phyloP scores from a whole-genome alignment of 2,888 invertebrate species.

The Caenorhabditis becei region DNA sequence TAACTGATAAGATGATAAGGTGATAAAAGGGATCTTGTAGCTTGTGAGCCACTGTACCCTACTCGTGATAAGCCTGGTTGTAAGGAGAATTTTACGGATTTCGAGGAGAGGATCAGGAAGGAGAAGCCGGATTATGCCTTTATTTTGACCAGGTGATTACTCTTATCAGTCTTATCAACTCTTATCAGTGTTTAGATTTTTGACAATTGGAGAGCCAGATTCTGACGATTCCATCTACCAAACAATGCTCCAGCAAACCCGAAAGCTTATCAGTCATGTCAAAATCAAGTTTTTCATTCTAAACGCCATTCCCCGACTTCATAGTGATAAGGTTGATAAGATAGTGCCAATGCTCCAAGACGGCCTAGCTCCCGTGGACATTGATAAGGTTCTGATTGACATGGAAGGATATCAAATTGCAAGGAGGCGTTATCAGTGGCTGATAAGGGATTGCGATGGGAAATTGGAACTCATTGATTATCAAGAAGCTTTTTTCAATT shows the following conservation, averaged over 20 bases:
- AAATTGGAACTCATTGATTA: constrained; percentile 29
- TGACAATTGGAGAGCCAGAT: constrained; percentile 17
- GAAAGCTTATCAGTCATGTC: neutral
- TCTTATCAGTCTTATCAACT: neutral
- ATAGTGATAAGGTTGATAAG: constrained; percentile 8
- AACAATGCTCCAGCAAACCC: constrained; percentile 20
- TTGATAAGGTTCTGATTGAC: constrained; percentile 19
- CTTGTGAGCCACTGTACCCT: constrained; percentile 21
- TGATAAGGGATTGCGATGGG: constrained; percentile 12
- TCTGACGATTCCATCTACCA: constrained; percentile 18
- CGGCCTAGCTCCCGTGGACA: neutral
- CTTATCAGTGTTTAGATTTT: constrained; percentile 17
- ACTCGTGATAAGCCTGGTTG: neutral
- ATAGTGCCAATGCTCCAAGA: constrained; percentile 18
- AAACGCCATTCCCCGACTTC: constrained; percentile 16
- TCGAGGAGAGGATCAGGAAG: constrained; percentile 1
- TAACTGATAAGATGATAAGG: neutral
- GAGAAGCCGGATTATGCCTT: constrained; percentile 29
- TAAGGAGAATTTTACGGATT: constrained; percentile 10
- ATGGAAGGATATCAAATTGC: constrained; percentile 11
- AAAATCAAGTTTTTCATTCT: constrained; percentile 12
- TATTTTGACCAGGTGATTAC: constrained; percentile 19
- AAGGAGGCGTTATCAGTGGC: neutral
- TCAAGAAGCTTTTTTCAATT: constrained; percentile 11
- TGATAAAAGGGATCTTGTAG: neutral